Conservation (phyloP, 2,888 invertebrate species). For the Caenorhabditis sinica region DNA sequence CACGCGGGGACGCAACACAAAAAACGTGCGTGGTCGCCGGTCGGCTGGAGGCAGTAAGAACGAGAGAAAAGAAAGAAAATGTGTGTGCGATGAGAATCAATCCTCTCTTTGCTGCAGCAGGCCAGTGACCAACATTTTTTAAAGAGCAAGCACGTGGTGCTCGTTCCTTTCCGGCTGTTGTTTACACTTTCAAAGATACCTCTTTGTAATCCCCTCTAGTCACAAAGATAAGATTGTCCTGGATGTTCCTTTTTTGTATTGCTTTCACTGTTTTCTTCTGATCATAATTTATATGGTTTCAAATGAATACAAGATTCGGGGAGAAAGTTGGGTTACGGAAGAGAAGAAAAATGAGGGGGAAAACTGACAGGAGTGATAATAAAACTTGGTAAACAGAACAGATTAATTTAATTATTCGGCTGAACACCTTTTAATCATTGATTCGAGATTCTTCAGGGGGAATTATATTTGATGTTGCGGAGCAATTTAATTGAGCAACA, state of each 20-base stretch:
- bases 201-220: constrained; percentile 2
- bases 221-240: constrained; percentile 35
- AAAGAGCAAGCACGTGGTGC: constrained; percentile 61
- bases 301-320: constrained; percentile 26
- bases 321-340: background rate
- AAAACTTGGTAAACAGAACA: constrained; percentile 55
- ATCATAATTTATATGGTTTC: constrained; percentile 54
- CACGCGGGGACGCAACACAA: constrained; percentile 26
- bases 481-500: constrained; percentile 7
- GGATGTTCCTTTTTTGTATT: constrained; percentile 10
- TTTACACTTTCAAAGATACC: constrained; percentile 38
- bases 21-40: constrained; percentile 47
- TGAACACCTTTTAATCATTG: constrained; percentile 42
- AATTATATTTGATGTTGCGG: constrained; percentile 49
- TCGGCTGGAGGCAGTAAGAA: constrained; percentile 18
- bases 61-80: constrained; percentile 24
- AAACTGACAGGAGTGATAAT: constrained; percentile 13
- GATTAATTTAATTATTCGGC: constrained; percentile 35
- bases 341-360: background rate
- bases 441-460: constrained; percentile 58
- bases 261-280: background rate
- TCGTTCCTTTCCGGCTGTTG: constrained; percentile 30
- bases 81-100: constrained; percentile 49
- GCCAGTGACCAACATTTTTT: constrained; percentile 49
- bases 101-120: constrained; percentile 10